Evolutionary conservation across 2,113 vertebrate species (phyloP).

Genomic region (Vombatus ursinus): DNA sequence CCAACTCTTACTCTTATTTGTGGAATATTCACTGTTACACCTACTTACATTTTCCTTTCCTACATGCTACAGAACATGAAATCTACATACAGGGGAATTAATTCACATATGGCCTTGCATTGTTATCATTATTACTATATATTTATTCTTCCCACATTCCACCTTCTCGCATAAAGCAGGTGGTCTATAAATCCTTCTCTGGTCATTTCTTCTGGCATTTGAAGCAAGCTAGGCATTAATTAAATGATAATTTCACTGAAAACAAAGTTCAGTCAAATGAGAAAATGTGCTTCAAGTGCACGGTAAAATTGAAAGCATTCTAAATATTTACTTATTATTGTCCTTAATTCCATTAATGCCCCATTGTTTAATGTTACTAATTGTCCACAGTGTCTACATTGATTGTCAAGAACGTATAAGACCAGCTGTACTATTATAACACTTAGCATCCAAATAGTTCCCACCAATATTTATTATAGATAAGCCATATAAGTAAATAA

Average conservation of each 20-base stretch:
- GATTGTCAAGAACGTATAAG: background rate
- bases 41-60: background rate
- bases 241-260: background rate
- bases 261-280: background rate
- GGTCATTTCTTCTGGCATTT: background rate
- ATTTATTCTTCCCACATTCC: background rate
- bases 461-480: background rate
- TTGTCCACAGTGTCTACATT: background rate
- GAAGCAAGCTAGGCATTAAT: background rate
- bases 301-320: background rate
- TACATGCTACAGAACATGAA: background rate
- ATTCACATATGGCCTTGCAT: background rate
- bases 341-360: background rate
- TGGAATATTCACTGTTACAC: background rate
- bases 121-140: background rate
- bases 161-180: background rate
- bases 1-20: background rate
- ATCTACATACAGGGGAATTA: background rate
- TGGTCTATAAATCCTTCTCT: background rate
- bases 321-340: background rate
- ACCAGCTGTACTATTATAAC: background rate
- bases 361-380: background rate
- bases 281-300: background rate
- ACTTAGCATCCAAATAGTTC: background rate
- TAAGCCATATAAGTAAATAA: background rate